Base-by-base conservation (phyloP, 2,888 invertebrate genomes). In the Platycheirus rosarum region DNA sequence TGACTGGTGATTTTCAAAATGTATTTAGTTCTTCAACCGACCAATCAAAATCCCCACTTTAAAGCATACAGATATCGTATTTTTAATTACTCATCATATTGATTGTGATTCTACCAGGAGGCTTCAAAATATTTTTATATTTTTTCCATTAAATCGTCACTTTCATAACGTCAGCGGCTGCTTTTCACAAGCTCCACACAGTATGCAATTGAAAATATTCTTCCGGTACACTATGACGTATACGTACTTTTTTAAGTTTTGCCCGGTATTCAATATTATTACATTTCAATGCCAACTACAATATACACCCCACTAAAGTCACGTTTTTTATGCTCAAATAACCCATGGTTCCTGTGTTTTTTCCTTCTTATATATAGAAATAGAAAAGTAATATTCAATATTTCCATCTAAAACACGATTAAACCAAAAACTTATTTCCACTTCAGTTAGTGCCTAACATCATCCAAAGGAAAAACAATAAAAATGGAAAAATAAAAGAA, bases 161-260 rank as follows among this genome's bases (percentile, higher is more conserved):
- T n/a, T n/a, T n/a, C n/a, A n/a, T n/a, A n/a, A n/a, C n/a, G n/a
- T n/a, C n/a, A n/a, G n/a, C n/a, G n/a, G n/a, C n/a, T n/a, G n/a
- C n/a, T n/a, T n/a, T n/a, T n/a, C n/a, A n/a, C n/a, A n/a, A n/a
- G n/a, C n/a, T n/a, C n/a, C n/a, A n/a, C n/a, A n/a, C n/a, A n/a
- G n/a, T n/a, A n/a, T n/a, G n/a, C n/a, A n/a, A n/a, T n/a, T n/a
- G n/a, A n/a, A n/a, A n/a, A n/a, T n/a, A n/a, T n/a, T n/a, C n/a
- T n/a, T n/a, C n/a, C n/a, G n/a, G 13, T 55, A 0, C 60, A 60
- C 63, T 37, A 2, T 37, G 77, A 16, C 71, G 77, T 77, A 77
- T 77, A 77, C 71, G 65, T 60, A 71, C 5, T 53, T 75, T 77
- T 70, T 26, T 44, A 32, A 5, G 29, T 32, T 7, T 32, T 32